phyloP scores from a whole-genome alignment of 2,113 vertebrate species.

The Bolborhynchus lineola region DNA sequence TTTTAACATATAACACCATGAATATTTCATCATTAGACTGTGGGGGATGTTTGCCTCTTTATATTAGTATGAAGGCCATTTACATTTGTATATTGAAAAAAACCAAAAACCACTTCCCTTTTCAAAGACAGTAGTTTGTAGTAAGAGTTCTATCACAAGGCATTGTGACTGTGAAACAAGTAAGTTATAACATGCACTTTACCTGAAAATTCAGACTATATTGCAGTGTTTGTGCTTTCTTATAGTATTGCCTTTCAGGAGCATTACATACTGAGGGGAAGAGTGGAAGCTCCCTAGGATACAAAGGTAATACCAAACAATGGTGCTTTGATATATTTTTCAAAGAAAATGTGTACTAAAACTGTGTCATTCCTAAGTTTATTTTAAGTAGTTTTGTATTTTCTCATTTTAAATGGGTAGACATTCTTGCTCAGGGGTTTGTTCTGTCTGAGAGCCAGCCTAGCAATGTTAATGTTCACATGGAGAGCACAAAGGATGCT shows the following conservation, averaged over 20 bases:
- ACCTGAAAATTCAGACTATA: not conserved
- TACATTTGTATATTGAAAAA: not conserved
- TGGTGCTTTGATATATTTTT: not conserved
- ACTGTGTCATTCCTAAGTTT: not conserved
- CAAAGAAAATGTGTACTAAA: not conserved
- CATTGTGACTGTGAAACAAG: not conserved
- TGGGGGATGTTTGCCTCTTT: not conserved
- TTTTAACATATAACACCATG: not conserved
- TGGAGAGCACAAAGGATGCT: not conserved
- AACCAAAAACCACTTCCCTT: not conserved
- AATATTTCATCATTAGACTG: not conserved
- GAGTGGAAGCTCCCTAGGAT: not conserved
- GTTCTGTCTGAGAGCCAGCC: not conserved
- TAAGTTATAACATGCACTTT: not conserved
- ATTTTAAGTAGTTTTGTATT: not conserved
- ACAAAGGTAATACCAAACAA: slow-evolving; percentile 59
- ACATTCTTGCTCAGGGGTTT: not conserved
- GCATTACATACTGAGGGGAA: not conserved
- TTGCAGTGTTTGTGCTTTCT: not conserved
- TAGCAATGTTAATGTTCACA: not conserved
- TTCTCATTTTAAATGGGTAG: not conserved
- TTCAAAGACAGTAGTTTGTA: not conserved
- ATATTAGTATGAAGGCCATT: not conserved
- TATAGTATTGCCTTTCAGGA: slow-evolving; percentile 51
- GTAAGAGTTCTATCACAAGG: not conserved